Conservation (phyloP, 2,113 vertebrate genomes). For the Entosphenus tridentatus region DNA sequence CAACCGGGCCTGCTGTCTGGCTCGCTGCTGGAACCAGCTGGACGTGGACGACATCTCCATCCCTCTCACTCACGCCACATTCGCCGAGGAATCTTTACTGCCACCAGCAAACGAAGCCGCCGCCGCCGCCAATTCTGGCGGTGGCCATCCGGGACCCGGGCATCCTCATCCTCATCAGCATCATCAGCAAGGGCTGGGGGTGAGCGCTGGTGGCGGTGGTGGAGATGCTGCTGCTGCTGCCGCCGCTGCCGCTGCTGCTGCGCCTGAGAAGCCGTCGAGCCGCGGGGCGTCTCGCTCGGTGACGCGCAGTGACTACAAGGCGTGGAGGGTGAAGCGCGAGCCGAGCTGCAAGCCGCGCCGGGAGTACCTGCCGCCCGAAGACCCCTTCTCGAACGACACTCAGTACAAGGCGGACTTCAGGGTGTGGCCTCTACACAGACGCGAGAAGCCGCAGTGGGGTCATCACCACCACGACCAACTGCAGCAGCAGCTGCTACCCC, state of each 20-base stretch:
- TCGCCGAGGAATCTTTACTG: slow-evolving; percentile 18
- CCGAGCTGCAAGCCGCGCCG: slow-evolving; percentile 21
- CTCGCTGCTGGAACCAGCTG: slow-evolving; percentile 72
- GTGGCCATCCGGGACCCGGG: background rate
- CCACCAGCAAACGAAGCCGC: background rate
- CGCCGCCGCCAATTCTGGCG: background rate
- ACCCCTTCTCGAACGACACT: slow-evolving; percentile 36
- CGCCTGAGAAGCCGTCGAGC: too few species aligned
- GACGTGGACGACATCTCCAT: slow-evolving; percentile 72
- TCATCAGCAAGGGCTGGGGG: background rate
- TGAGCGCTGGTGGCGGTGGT: background rate
- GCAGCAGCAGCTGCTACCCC: too few species aligned
- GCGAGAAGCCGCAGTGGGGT: background rate
- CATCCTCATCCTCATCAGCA: background rate
- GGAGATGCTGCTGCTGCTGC: background rate
- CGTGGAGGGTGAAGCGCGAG: slow-evolving; percentile 21
- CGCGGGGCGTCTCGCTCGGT: slow-evolving; percentile 7
- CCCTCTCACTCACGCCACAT: slow-evolving; percentile 57
- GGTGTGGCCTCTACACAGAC: slow-evolving; percentile 36
- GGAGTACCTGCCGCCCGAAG: slow-evolving; percentile 24
- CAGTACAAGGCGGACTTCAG: slow-evolving; percentile 65
- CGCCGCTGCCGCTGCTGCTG: too few species aligned
- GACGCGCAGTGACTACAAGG: slow-evolving; percentile 14
- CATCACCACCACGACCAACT: too few species aligned
- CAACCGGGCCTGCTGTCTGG: slow-evolving; percentile 74